These are phyloP conservation scores for Corticium candelabrum DNA, from an alignment of 37 sponge, comb jelly and placozoan genomes.

Conservation along the genomic window DNA sequence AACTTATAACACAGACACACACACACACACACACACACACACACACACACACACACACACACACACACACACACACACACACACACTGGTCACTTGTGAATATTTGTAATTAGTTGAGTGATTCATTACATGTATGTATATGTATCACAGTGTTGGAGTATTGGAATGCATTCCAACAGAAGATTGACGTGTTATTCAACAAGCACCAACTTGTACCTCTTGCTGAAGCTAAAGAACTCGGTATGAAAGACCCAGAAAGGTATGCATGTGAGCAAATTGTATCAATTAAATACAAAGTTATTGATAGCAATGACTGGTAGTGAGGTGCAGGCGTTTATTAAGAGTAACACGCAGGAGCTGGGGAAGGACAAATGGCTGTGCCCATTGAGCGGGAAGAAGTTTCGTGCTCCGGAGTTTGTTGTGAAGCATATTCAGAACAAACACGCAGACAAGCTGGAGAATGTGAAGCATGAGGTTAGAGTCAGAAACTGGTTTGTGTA, in stretches of 20 bases:
- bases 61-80: too few species aligned
- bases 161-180: not conserved
- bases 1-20: too few species aligned
- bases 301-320: too few species aligned
- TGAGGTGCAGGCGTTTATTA: conserved; percentile 83
- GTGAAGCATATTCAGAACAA: conserved; percentile 97
- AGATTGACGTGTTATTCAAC: conserved; percentile 31
- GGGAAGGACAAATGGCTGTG: conserved; percentile 85
- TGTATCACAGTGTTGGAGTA: not conserved
- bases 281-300: too few species aligned
- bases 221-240: conserved; percentile 53
- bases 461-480: conserved; percentile 74
- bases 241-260: conserved; percentile 55
- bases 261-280: too few species aligned
- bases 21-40: too few species aligned
- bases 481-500: not conserved
- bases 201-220: conserved; percentile 23
- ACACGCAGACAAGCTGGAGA: conserved; percentile 81
- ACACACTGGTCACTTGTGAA: too few species aligned
- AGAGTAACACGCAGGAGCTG: conserved; percentile 76
- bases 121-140: too few species aligned
- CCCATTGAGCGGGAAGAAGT: conserved; percentile 97
- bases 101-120: too few species aligned
- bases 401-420: conserved; percentile 93
- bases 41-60: too few species aligned